phyloP scores from a whole-genome alignment of 1,140 invertebrate species.

The Dinoponera quadriceps region DNA sequence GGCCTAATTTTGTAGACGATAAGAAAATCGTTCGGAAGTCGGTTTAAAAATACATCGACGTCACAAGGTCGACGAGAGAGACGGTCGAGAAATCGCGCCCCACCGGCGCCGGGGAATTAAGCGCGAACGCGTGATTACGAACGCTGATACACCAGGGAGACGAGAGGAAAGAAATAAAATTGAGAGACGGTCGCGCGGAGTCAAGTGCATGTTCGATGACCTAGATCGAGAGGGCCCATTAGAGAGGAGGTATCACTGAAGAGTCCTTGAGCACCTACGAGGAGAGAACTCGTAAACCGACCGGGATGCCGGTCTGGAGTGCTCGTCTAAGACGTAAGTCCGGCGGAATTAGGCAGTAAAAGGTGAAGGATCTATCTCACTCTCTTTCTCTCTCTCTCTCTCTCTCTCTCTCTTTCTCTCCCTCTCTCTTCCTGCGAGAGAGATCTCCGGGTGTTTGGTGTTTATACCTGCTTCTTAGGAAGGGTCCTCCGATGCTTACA shows the following conservation, averaged over 20 bases:
- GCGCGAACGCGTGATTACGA: not conserved
- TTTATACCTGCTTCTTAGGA: constrained; percentile 80
- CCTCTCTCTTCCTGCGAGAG: constrained; percentile 47
- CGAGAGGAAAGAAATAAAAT: not conserved
- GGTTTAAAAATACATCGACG: too few relatives aligned
- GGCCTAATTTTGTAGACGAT: too few relatives aligned
- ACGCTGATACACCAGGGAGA: not conserved
- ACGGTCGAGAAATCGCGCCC: not conserved
- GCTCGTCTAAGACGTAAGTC: constrained; percentile 64
- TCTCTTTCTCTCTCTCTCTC: not conserved
- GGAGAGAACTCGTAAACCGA: constrained; percentile 41
- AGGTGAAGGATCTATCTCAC: constrained; percentile 62
- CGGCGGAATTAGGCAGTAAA: constrained; percentile 76
- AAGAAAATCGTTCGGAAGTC: too few relatives aligned
- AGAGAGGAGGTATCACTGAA: constrained; percentile 19
- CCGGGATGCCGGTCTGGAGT: constrained; percentile 3
- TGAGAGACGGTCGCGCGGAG: constrained; percentile 7
- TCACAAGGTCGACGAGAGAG: not conserved
- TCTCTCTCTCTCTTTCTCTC: constrained; percentile 28
- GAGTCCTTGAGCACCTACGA: constrained; percentile 12
- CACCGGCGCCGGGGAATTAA: not conserved
- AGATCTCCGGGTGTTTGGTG: constrained; percentile 75
- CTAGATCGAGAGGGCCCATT: constrained; percentile 28
- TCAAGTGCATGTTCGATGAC: constrained; percentile 41
- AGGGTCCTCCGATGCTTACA: constrained; percentile 79